Conservation (phyloP, 2,797 vertebrate species). For the Leptoclinus maculatus region DNA sequence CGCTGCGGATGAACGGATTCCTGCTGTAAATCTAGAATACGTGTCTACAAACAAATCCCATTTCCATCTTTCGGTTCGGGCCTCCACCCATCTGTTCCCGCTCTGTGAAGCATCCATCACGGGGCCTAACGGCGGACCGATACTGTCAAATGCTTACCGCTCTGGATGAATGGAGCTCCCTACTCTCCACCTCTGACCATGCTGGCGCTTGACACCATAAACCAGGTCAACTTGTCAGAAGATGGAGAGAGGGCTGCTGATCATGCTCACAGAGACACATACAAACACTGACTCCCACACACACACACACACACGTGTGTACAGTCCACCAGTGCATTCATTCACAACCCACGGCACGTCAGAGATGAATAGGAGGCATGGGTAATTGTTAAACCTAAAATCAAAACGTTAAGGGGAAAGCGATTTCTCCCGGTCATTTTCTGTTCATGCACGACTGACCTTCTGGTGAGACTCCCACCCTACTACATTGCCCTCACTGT, state of each 20-base stretch:
- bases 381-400: constrained; percentile 48
- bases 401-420: constrained; percentile 36
- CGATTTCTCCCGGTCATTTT: constrained; percentile 52
- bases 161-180: constrained; percentile 58
- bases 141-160: constrained; percentile 57
- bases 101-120: constrained; percentile 65
- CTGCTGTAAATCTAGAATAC: constrained; percentile 22
- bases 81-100: constrained; percentile 61
- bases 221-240: constrained; percentile 71
- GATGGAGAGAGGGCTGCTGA: constrained; percentile 60
- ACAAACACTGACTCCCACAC: background rate
- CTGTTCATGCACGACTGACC: constrained; percentile 48
- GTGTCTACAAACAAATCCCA: constrained; percentile 34
- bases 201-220: constrained; percentile 70
- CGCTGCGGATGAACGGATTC: constrained; percentile 27
- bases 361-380: constrained; percentile 32
- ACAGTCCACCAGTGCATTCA: constrained; percentile 18
- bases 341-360: constrained; percentile 28
- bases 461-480: constrained; percentile 8
- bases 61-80: constrained; percentile 34
- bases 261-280: constrained; percentile 1
- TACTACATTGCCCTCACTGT: constrained; percentile 19
- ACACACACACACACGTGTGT: too few relatives aligned
- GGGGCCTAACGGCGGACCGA: constrained; percentile 55
- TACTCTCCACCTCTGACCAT: constrained; percentile 50